Evolutionary conservation across 2,113 vertebrate genomes (phyloP).

Genomic region (Elachura formosa): DNA sequence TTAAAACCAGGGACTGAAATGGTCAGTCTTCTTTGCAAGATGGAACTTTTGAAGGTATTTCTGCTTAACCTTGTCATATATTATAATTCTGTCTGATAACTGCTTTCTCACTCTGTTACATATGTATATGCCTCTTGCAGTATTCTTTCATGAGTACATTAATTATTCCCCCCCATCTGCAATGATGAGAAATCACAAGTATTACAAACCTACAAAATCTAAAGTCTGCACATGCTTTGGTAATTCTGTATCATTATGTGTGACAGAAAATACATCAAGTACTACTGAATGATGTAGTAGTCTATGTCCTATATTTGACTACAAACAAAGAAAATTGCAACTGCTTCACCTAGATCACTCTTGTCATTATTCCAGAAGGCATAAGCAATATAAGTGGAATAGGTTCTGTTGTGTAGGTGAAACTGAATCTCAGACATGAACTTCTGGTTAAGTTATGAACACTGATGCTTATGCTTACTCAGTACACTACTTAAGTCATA

Average conservation of each 20-base stretch:
- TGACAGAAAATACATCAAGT: neutral
- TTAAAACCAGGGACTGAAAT: neutral
- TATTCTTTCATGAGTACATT: neutral
- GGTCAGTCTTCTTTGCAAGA: neutral
- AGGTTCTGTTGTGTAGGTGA: slow-evolving; percentile 40
- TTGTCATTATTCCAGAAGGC: slow-evolving; percentile 30
- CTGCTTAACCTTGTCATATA: neutral
- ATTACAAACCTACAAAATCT: neutral
- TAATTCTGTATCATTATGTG: neutral
- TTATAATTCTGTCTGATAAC: neutral
- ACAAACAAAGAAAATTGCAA: slow-evolving; percentile 23
- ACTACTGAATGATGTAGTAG: neutral
- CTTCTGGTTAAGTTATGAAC: slow-evolving; percentile 58
- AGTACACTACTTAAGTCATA: slow-evolving; percentile 22
- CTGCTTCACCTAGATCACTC: neutral
- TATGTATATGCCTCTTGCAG: neutral
- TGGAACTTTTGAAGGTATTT: neutral
- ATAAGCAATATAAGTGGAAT: slow-evolving; percentile 19
- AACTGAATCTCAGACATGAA: slow-evolving; percentile 39
- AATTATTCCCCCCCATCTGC: neutral
- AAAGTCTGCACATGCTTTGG: neutral
- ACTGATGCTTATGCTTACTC: slow-evolving; percentile 34
- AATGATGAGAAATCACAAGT: neutral
- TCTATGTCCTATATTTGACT: neutral
- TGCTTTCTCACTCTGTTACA: neutral